These are phyloP conservation scores for Podarcis siculus DNA, from an alignment of 2,797 vertebrate genomes.

Conservation along the genomic window DNA sequence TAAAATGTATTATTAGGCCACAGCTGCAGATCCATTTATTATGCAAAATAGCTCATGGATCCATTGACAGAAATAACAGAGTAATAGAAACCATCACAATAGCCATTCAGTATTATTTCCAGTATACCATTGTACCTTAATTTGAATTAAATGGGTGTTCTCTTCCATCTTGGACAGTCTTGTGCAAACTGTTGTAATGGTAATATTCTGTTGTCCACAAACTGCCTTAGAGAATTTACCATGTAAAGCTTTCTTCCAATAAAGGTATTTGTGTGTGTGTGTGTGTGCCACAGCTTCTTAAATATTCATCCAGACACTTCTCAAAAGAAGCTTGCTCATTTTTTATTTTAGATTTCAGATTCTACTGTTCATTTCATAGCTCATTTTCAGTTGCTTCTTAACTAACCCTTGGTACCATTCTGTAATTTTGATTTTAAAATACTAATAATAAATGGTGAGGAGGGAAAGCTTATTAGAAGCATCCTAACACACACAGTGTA, in stretches of 20 bases:
- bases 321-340: background rate
- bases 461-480: background rate
- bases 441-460: background rate
- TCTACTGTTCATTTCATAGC: background rate
- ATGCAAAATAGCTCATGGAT: background rate
- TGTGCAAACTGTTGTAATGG: background rate
- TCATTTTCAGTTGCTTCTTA: background rate
- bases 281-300: background rate
- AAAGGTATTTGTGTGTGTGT: background rate
- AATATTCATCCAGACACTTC: background rate
- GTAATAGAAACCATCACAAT: background rate
- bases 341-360: background rate
- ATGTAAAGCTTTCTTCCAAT: background rate
- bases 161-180: background rate
- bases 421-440: background rate
- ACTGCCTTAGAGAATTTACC: background rate
- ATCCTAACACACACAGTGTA: background rate
- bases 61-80: slow-evolving; percentile 1
- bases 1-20: slow-evolving; percentile 19
- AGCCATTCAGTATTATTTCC: slow-evolving; percentile 8
- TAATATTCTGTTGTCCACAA: background rate
- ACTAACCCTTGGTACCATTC: background rate
- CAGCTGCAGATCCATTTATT: slow-evolving; percentile 10
- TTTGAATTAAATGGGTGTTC: background rate
- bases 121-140: background rate